Evolutionary conservation across 2,113 vertebrate genomes (phyloP), one percentile per base, ranked within the genome.

Genomic region (Callaeas wilsoni): DNA sequence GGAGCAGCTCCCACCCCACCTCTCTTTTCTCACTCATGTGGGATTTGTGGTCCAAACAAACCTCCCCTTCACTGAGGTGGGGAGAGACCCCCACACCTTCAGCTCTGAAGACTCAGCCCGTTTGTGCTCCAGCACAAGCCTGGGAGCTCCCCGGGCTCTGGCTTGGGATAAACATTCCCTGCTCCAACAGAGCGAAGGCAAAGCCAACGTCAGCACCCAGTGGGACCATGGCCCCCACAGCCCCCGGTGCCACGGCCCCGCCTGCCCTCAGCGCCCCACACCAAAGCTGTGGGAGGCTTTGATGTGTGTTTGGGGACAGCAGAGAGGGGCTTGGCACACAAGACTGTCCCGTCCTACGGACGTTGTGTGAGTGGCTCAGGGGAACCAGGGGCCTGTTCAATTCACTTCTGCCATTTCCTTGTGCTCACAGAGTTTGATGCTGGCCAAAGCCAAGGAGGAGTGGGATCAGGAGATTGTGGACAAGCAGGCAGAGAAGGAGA

Each of bases 381-480:
- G 20, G 10, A 74, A 1, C 26, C 44, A 11, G 20, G 13, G 47
- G 16, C 49, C 26, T 64, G 81, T 55, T 91, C 63, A 27, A 41
- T 64, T 93, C 62, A 17, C 20, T 27, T 49, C 32, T 84, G 65
- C 80, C 37, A 5, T 56, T 78, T 35, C 7, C 71, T 25, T 22
- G 73, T 79, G 70, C 30, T 69, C 0, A 0, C 52, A 99, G 99
- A 99, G 99, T 97, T 90, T 99, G 97, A 98, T 99, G 99, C 98
- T 99, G 92, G 98, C 99, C 78, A 99, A 99, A 90, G 99, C 99
- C 4, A 99, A 99, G 89, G 99, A 99, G 88, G 98, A 98, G 80
- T 97, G 99, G 96, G 99, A 99, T 10, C 99, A 99, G 94, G 99
- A 99, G 93, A 96, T 98, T 1, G 90, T 98, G 69, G 98, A 98